phyloP scores from a whole-genome alignment of 2,113 vertebrate genomes.

The Notechis scutatus region DNA sequence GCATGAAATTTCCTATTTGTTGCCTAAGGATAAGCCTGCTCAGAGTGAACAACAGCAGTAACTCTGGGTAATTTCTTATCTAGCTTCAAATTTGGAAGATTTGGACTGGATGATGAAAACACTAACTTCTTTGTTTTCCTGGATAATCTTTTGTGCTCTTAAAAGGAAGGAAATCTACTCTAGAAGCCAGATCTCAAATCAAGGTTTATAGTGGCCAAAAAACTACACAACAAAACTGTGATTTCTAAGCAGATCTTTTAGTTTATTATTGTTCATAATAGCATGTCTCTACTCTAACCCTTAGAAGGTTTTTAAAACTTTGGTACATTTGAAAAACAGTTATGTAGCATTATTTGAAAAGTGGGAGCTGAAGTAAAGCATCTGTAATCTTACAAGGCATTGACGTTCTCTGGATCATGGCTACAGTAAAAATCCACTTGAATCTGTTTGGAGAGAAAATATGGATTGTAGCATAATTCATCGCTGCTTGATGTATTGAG shows the following conservation, averaged over 20 bases:
- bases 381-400: background rate
- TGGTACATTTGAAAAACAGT: background rate
- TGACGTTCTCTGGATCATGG: background rate
- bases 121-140: background rate
- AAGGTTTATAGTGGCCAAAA: background rate
- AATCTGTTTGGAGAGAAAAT: slow-evolving; percentile 14
- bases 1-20: background rate
- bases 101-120: background rate
- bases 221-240: background rate
- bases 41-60: background rate
- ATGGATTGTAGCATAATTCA: background rate
- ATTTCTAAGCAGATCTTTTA: background rate
- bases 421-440: background rate
- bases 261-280: background rate
- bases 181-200: background rate
- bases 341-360: background rate
- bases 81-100: background rate
- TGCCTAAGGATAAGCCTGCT: background rate
- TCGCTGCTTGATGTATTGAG: slow-evolving; percentile 2
- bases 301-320: background rate
- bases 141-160: background rate
- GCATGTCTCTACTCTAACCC: background rate
- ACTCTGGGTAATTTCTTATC: background rate
- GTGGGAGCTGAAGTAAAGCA: background rate
- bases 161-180: slow-evolving; percentile 1